Percentiles rank a stretch among this genome's conserved stretches.
Evolutionary conservation across 2,113 vertebrate genomes (phyloP).

Genomic region (Gopherus flavomarginatus): DNA sequence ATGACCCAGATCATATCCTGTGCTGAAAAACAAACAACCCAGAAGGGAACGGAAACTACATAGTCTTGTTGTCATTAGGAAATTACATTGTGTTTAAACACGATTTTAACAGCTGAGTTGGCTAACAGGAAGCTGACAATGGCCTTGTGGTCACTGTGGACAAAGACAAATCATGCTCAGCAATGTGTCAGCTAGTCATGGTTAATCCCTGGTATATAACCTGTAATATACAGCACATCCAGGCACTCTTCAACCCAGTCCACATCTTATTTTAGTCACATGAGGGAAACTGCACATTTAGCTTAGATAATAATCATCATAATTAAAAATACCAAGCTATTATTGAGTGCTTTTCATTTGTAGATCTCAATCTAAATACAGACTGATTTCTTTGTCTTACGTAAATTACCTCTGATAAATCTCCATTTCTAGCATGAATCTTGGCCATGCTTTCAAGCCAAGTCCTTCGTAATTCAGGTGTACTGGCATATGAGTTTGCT

Average conservation of each 20-base stretch:
- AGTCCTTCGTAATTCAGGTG: constrained; percentile 93
- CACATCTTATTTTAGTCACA: neutral
- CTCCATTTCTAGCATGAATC: constrained; percentile 94
- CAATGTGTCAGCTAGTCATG: rapidly evolving
- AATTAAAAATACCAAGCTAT: neutral
- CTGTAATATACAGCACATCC: neutral
- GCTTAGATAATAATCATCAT: neutral
- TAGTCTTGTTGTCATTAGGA: neutral
- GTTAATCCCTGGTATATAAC: neutral
- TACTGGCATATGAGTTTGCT: constrained; percentile 98
- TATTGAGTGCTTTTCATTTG: neutral
- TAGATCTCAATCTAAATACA: neutral
- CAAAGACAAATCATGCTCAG: neutral
- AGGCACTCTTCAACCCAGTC: neutral
- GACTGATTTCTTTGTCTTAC: neutral
- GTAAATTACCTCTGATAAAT: constrained; percentile 92
- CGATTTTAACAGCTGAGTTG: neutral
- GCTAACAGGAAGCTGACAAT: neutral
- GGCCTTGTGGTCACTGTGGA: neutral
- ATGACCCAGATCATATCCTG: neutral
- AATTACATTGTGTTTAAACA: neutral
- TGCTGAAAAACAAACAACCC: rapidly evolving
- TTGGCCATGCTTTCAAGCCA: constrained; percentile 99
- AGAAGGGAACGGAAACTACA: neutral
- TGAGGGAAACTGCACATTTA: neutral